A percentile compares a stretch with the other conserved stretches of the same genome.
Conservation (phyloP, 2,888 invertebrate species). For the Nomada fucata region DNA sequence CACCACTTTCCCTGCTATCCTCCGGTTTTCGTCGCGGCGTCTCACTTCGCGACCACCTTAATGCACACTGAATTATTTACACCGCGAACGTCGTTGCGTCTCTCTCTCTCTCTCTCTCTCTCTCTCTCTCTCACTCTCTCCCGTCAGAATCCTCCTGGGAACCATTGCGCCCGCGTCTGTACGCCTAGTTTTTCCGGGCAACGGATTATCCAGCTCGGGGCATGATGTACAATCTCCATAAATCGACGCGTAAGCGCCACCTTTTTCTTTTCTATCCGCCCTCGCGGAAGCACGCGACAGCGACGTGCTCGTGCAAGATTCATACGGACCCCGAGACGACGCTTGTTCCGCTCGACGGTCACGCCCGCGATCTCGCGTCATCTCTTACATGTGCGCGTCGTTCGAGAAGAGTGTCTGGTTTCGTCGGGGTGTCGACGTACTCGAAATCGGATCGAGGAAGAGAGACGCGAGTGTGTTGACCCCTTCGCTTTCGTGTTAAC, state of each 20-base stretch:
- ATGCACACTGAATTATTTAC: slow-evolving; percentile 58
- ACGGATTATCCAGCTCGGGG: slow-evolving; percentile 64
- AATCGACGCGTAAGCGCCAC: slow-evolving; percentile 63
- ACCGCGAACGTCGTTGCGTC: slow-evolving; percentile 41
- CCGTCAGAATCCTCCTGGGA: slow-evolving; percentile 67
- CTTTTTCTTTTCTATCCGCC: slow-evolving; percentile 33
- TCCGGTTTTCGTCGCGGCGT: not conserved
- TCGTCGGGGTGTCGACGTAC: no score
- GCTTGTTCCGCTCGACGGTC: slow-evolving; percentile 16
- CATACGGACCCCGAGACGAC: slow-evolving; percentile 11
- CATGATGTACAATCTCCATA: slow-evolving; percentile 71
- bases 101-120: slow-evolving; percentile 18
- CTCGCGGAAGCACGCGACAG: not conserved
- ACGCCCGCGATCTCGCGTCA: not conserved
- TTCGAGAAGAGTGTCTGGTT: not conserved
- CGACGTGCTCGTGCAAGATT: slow-evolving; percentile 4
- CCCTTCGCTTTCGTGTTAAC: no score
- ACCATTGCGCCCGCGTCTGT: slow-evolving; percentile 55
- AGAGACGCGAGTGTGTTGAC: not conserved
- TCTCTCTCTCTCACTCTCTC: slow-evolving; percentile 22
- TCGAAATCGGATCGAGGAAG: not conserved
- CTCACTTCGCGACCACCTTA: slow-evolving; percentile 28
- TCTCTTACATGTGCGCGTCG: no score
- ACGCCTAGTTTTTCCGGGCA: slow-evolving; percentile 44
- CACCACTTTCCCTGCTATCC: not conserved